Percentiles rank a stretch among this genome's conserved stretches.
These are phyloP conservation scores for Cyaniris semiargus DNA, from an alignment of 2,888 invertebrate species.

Conservation along the genomic window DNA sequence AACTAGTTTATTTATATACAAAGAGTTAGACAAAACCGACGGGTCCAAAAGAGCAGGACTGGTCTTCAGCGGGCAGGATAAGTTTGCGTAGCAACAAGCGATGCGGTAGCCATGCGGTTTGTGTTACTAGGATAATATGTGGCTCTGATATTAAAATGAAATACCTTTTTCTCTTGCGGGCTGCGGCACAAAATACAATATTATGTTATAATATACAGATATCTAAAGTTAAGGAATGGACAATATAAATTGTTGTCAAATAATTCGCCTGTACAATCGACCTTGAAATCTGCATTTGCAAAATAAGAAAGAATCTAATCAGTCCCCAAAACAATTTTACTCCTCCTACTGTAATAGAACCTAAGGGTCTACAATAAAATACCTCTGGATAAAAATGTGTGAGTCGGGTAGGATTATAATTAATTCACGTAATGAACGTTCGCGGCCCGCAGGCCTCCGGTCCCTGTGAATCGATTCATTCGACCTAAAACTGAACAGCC, in stretches of 20 bases:
- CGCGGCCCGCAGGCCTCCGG: not conserved
- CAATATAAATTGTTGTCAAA: too few species aligned
- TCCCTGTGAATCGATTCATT: constrained; percentile 12
- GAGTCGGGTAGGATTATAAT: not conserved
- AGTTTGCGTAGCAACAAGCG: constrained; percentile 9
- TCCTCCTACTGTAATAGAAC: not conserved
- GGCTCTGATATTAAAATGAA: not conserved
- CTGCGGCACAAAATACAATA: too few species aligned
- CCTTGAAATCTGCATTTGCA: too few species aligned
- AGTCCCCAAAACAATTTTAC: too few species aligned
- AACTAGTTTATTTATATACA: not conserved
- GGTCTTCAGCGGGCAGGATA: constrained; percentile 21
- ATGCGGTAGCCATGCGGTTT: not conserved
- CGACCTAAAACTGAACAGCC: constrained; percentile 7
- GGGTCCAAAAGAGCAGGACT: not conserved
- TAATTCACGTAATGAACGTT: constrained; percentile 5
- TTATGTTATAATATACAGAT: too few species aligned
- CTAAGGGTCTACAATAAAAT: not conserved
- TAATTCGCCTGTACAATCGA: too few species aligned
- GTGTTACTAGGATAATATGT: not conserved
- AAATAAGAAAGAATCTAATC: too few species aligned
- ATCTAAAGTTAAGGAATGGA: too few species aligned
- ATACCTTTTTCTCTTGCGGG: too few species aligned
- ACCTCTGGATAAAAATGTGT: not conserved
- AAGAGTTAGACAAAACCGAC: constrained; percentile 16